These are phyloP conservation scores for Darevskia mixta DNA, from an alignment of 2,797 vertebrate genomes.

Conservation along the genomic window DNA sequence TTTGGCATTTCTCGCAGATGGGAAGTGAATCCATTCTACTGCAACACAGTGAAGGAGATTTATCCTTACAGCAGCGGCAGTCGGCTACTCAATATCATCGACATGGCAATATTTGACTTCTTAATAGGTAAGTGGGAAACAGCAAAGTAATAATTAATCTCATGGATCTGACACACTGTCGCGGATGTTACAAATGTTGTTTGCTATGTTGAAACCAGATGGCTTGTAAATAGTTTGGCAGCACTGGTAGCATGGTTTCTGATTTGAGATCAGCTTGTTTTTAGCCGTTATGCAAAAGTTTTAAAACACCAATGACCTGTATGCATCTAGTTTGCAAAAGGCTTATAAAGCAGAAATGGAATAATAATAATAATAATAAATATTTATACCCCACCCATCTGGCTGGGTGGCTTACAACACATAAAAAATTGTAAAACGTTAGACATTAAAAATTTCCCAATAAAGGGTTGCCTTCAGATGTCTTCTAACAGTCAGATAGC, in stretches of 20 bases:
- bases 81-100: slow-evolving; percentile 92
- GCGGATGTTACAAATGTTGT: background rate
- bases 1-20: slow-evolving; percentile 82
- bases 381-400: too few relatives aligned
- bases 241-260: background rate
- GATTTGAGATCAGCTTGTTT: background rate
- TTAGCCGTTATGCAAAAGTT: background rate
- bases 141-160: background rate
- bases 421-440: too few relatives aligned
- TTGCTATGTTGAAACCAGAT: background rate
- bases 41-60: slow-evolving; percentile 86
- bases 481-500: too few relatives aligned
- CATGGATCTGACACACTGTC: background rate
- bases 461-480: too few relatives aligned
- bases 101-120: slow-evolving; percentile 98
- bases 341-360: background rate
- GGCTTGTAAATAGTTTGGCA: background rate
- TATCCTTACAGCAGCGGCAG: slow-evolving; percentile 90
- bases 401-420: too few relatives aligned
- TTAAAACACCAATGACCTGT: background rate
- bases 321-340: background rate
- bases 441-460: too few relatives aligned
- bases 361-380: too few relatives aligned
- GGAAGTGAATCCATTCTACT: slow-evolving; percentile 94
- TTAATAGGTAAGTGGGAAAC: slow-evolving; percentile 82